Base-by-base conservation (phyloP, 2,113 vertebrate species). In the Amia ocellicauda region DNA sequence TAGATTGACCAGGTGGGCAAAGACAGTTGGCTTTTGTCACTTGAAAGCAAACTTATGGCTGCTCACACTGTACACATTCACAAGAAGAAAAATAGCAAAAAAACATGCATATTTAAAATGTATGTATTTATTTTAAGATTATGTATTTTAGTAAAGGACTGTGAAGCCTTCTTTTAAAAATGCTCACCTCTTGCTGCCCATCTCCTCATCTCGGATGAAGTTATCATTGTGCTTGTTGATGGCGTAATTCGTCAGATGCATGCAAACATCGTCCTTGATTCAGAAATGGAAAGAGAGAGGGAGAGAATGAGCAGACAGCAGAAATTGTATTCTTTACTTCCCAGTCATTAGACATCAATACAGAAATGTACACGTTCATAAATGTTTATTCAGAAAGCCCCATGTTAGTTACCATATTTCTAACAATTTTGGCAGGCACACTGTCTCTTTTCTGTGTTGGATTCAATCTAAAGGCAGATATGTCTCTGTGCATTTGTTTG, bases 171-270 rank as follows among this genome's bases (percentile, higher is more conserved):
- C 31, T 36, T 10, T 10, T 36, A 10, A 47, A 36, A 10, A 36
- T 36, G 31, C 43, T 31, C 82, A 91, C 90, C 89, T 90, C 76
- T 91, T 90, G 43, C 90, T 91, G 76, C 90, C 88, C 4, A 26
- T 31, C 0, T 7, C 69, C 26, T 81, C 83, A 0, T 91, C 87
- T 22, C 64, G 72, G 58, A 90, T 1, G 8, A 91, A 91, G 49
- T 90, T 89, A 51, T 88, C 75, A 0, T 74, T 89, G 22, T 14
- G 80, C 59, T 84, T 91, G 77, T 91, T 91, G 85, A 91, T 86
- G 0, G 89, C 83, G 0, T 91, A 91, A 60, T 91, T 91, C 69
- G 90, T 91, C 69, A 91, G 69, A 47, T 91, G 89, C 90, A 90
- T 90, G 69, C 88, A 91, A 68, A 80, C 69, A 1, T 91, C 82